Percentiles rank a stretch among this genome's conserved stretches.
These are phyloP conservation scores for Caenorhabditis sp. DNA, from an alignment of 2,888 invertebrate species.

Conservation along the genomic window DNA sequence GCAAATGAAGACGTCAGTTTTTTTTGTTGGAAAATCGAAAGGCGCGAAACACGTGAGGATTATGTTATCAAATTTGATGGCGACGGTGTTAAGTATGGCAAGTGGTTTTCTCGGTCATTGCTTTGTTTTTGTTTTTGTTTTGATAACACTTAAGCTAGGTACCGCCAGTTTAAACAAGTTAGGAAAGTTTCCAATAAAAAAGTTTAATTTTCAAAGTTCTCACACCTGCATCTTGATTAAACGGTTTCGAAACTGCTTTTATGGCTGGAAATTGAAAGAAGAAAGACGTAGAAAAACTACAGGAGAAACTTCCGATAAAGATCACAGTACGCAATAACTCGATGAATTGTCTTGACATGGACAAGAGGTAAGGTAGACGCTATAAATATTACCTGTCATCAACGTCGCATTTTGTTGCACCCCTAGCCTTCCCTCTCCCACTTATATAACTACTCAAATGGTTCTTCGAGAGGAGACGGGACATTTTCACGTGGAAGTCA, in stretches of 20 bases:
- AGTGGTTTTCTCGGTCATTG: too few relatives aligned
- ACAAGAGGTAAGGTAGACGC: constrained; percentile 14
- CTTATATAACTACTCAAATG: constrained; percentile 7
- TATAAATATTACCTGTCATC: constrained; percentile 49
- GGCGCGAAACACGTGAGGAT: constrained; percentile 1
- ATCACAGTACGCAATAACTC: constrained; percentile 13
- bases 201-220: too few relatives aligned
- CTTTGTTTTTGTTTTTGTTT: too few relatives aligned
- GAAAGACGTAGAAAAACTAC: background rate
- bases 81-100: too few relatives aligned
- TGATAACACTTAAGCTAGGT: too few relatives aligned
- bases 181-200: too few relatives aligned
- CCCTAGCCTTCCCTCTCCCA: background rate
- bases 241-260: too few relatives aligned
- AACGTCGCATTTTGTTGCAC: constrained; percentile 10
- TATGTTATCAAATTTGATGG: background rate
- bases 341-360: constrained; percentile 22
- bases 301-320: constrained; percentile 7
- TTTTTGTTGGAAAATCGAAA: background rate
- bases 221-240: too few relatives aligned
- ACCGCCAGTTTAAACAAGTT: too few relatives aligned
- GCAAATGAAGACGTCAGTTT: constrained; percentile 14
- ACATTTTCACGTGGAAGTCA: background rate
- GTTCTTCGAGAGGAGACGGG: constrained; percentile 7
- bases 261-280: too few relatives aligned